Base-by-base conservation (phyloP, 2,888 invertebrate species). In the Morpho achilles region DNA sequence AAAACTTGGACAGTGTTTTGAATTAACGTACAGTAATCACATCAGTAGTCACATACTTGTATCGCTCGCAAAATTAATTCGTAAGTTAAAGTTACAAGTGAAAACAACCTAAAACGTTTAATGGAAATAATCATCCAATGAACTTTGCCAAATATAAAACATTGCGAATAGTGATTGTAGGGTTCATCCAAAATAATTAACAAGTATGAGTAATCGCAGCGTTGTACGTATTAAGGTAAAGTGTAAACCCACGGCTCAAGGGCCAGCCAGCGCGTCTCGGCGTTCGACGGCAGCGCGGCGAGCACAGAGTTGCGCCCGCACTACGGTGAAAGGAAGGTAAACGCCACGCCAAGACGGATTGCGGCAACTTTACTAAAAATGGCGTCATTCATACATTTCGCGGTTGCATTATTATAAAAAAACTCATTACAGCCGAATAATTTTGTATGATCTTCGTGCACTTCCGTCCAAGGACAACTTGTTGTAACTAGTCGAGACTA, bases 301-400 rank as follows among this genome's bases (percentile, higher is more conserved):
- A 61, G 60, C 67, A 64, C 65, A 61, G 67, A 67, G 64, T 67
- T 67, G 72, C 69, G 62, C 64, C 63, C 56, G 66, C 70, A 69
- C 64, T 61, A 67, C 71, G 77, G 89, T 89, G 88, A 89, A 87
- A 89, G 88, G 88, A 80, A 87, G 87, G 86, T 85, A 87, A 86
- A 81, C 80, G 76, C 77, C 76, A 78, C 75, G 72, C 74, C 77
- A 82, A 84, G 79, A 82, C 76, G 75, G 82, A 86, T 88, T 88
- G 85, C 83, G 68, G 78, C 84, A 88, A 87, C 85, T 79, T 79
- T 74, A 82, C 84, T 82, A 87, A 87, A 86, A 87, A 87, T 89
- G 87, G 87, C 88, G 84, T 87, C 86, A 87, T 82, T 87, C 79
- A 82, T 82, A 82, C 76, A 80, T 78, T 84, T 85, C 75, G 79